Base-by-base conservation (phyloP, 2,797 vertebrate genomes). In the Lacerta viridis region DNA sequence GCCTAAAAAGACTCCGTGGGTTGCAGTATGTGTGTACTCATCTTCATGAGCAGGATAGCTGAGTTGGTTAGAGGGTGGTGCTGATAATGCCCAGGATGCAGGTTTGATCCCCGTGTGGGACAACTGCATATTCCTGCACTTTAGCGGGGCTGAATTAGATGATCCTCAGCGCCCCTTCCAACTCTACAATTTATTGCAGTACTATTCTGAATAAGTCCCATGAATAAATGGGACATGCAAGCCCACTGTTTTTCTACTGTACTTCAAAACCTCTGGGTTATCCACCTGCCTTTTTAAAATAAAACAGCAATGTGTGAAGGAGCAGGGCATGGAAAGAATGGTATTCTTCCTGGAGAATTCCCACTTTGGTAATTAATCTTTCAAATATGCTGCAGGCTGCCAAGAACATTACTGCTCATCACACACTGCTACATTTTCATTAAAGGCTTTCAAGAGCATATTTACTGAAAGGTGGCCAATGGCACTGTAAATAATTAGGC, bases 371-470 rank as follows among this genome's bases (percentile, higher is more conserved):
- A n/a, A 1, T 10, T 66, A 74, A 59, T 20, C 43, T 72, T 80
- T 39, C 36, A 74, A 36, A 39, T 0, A 0, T 0, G 0, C 20
- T 61, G 5, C 2, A 11, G 39, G 27, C 43, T 4, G 7, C 1
- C 20, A 91, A 87, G 46, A 36, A 83, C 3, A 4, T 20, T 82
- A 71, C 8, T 23, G 80, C 27, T 36, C 4, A 25, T 0, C 0
- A 8, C 5, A 75, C 25, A 71, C 36, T 80, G 90, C 64, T 33
- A 86, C 27, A 83, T 74, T 25, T 71, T 13, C 0, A 7, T 59
- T 85, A 85, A 71, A 81, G 23, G 3, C 10, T 1, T 25, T 17
- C 69, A 46, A 55, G 39, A 17, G 46, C 2, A 25, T 66, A 6
- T 23, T 86, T 29, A 8, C 5, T 61, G 20, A 25, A 59, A 7